Evolutionary conservation across 2,888 invertebrate species (phyloP).

Genomic region (Ceriagrion tenellum): DNA sequence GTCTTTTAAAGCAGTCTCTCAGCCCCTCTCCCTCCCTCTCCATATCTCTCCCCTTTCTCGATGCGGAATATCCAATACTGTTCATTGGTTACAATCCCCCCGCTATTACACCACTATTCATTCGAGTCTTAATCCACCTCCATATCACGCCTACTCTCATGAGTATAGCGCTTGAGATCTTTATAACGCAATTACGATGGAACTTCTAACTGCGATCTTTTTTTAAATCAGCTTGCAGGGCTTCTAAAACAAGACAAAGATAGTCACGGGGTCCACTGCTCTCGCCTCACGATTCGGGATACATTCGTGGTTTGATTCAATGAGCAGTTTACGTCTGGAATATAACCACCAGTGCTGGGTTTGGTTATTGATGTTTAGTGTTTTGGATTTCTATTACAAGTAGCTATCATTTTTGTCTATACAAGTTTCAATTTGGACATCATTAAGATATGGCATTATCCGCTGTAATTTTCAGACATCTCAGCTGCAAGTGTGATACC

Average conservation of each 20-base stretch:
- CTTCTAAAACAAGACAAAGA: not conserved
- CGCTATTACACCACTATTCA: not conserved
- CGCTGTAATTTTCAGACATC: too few species aligned
- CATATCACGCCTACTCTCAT: not conserved
- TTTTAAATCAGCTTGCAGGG: not conserved
- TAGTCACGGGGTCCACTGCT: not conserved
- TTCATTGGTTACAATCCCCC: not conserved
- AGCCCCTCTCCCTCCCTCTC: not conserved
- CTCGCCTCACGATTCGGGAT: too few species aligned
- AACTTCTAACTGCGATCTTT: not conserved
- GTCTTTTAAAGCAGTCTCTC: not conserved
- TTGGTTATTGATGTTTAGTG: too few species aligned
- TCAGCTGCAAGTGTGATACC: too few species aligned
- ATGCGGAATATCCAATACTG: constrained; percentile 1
- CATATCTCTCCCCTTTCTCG: not conserved
- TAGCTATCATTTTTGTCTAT: too few species aligned
- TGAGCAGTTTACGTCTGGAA: too few species aligned
- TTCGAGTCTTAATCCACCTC: not conserved
- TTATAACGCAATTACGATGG: not conserved
- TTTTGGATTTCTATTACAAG: too few species aligned
- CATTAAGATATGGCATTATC: too few species aligned
- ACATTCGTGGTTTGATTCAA: too few species aligned
- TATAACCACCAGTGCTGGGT: too few species aligned
- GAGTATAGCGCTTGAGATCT: not conserved
- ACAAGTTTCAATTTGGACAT: too few species aligned